These are phyloP conservation scores for Zaprionus davidi DNA, from an alignment of 1,140 invertebrate genomes.

Conservation along the genomic window DNA sequence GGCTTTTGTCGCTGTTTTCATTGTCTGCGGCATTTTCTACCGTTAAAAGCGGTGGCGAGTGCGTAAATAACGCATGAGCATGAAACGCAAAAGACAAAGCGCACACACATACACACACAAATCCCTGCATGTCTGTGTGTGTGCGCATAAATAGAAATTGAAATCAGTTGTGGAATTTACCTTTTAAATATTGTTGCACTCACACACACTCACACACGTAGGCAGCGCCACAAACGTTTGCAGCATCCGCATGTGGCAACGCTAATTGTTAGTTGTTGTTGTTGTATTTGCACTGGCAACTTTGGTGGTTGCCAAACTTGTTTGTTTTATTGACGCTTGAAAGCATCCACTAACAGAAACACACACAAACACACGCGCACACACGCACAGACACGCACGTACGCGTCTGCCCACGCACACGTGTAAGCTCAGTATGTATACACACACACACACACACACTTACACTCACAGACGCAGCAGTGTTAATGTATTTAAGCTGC, in stretches of 20 bases:
- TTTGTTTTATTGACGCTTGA: slow-evolving; percentile 69
- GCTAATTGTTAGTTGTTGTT: slow-evolving; percentile 39
- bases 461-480: background rate
- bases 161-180: slow-evolving; percentile 19
- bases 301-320: slow-evolving; percentile 57
- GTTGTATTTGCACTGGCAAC: slow-evolving; percentile 40
- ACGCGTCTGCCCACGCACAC: slow-evolving; percentile 14
- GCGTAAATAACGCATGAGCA: slow-evolving; percentile 45
- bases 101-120: background rate
- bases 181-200: slow-evolving; percentile 18
- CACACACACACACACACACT: slow-evolving; percentile 8
- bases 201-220: background rate
- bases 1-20: slow-evolving; percentile 38
- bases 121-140: background rate
- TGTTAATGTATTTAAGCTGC: background rate
- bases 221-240: slow-evolving; percentile 13
- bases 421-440: slow-evolving; percentile 15
- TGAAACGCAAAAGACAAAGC: slow-evolving; percentile 14
- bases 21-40: slow-evolving; percentile 38
- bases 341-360: slow-evolving; percentile 35
- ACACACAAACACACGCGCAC: slow-evolving; percentile 13
- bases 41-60: slow-evolving; percentile 32
- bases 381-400: background rate
- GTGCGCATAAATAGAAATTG: slow-evolving; percentile 5
- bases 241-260: slow-evolving; percentile 20